Percentiles rank a stretch among this genome's conserved stretches.
phyloP scores from a whole-genome alignment of 1,140 invertebrate species.

The Ostrea denselamellosa region DNA sequence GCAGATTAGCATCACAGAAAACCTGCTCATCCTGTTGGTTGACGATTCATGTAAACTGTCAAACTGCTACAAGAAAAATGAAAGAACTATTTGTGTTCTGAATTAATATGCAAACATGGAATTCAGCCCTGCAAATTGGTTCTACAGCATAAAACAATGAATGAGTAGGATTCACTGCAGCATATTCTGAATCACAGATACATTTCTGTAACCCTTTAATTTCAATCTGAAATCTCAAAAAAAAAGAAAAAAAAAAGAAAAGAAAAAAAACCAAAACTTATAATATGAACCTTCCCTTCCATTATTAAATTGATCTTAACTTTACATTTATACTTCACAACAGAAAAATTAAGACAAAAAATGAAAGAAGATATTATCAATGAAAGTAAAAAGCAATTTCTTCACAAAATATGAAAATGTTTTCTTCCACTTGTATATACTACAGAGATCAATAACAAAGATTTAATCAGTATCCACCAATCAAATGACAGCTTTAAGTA shows the following conservation, averaged over 20 bases:
- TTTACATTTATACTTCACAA: too few species aligned
- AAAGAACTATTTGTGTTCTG: background rate
- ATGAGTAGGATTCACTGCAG: background rate
- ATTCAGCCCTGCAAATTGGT: background rate
- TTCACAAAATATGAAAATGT: background rate
- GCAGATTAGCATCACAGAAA: background rate
- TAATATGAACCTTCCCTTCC: too few species aligned
- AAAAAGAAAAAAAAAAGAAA: too few species aligned
- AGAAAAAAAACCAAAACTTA: too few species aligned
- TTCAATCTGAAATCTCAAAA: too few species aligned
- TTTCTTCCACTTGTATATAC: background rate
- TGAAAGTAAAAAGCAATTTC: background rate
- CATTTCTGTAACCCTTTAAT: too few species aligned
- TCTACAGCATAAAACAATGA: background rate
- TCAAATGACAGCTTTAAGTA: background rate
- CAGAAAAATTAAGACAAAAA: background rate
- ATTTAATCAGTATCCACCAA: conserved; percentile 21
- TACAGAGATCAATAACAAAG: background rate
- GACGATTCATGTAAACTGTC: conserved; percentile 17
- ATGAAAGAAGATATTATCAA: background rate
- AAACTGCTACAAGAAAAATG: conserved; percentile 10
- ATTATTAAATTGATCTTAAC: too few species aligned
- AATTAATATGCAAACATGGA: background rate
- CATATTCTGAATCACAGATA: too few species aligned
- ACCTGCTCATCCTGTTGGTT: background rate